These are phyloP conservation scores for Periphyllus acericola DNA, from an alignment of 2,888 invertebrate genomes.

Conservation along the genomic window DNA sequence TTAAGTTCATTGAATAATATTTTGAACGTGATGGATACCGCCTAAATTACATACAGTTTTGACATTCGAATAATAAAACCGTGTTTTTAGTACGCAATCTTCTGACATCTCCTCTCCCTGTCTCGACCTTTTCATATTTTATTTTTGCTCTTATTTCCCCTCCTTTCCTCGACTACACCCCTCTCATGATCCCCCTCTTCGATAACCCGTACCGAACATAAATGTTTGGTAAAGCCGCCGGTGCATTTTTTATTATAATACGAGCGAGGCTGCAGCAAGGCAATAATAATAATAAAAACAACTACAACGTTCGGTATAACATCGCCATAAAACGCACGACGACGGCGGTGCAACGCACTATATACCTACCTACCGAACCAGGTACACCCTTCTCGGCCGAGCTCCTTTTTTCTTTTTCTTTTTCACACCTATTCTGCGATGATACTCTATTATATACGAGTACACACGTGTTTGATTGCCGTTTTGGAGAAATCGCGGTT, in stretches of 20 bases:
- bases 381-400: too few relatives aligned
- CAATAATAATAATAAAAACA: slow-evolving; percentile 18
- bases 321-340: slow-evolving; percentile 8
- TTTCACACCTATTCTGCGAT: background rate
- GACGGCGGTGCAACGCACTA: background rate
- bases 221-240: background rate
- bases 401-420: background rate
- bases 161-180: background rate
- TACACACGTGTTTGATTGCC: too few relatives aligned
- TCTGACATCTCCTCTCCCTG: background rate
- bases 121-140: background rate
- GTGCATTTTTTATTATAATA: slow-evolving; percentile 9
- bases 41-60: background rate
- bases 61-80: slow-evolving; percentile 2
- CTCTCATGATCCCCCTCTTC: background rate
- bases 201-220: background rate
- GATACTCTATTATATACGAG: too few relatives aligned
- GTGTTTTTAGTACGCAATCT: slow-evolving; percentile 7
- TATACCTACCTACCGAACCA: background rate
- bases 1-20: slow-evolving; percentile 21
- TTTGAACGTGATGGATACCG: background rate
- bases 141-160: background rate
- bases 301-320: background rate
- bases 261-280: background rate
- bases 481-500: too few relatives aligned